These are phyloP conservation scores for Plotosus lineatus DNA, from an alignment of 2,113 vertebrate species.

Conservation along the genomic window DNA sequence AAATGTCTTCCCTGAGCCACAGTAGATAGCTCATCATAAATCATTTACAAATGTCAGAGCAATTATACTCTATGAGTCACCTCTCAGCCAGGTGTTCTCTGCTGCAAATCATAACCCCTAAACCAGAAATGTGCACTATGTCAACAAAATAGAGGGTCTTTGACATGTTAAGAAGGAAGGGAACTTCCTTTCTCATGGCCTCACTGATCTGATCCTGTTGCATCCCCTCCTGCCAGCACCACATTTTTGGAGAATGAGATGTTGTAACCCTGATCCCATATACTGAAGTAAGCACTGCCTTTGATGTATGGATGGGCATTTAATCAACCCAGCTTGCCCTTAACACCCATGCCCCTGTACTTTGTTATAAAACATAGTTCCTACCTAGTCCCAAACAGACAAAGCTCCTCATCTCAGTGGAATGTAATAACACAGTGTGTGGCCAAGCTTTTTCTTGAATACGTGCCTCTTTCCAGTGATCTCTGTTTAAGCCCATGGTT, in stretches of 20 bases:
- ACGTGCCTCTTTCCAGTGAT: slow-evolving; percentile 29
- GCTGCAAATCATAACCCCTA: slow-evolving; percentile 44
- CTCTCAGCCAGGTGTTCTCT: slow-evolving; percentile 71
- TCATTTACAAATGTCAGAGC: slow-evolving; percentile 71
- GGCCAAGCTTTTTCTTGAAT: slow-evolving; percentile 22
- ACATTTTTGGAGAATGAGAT: slow-evolving; percentile 42
- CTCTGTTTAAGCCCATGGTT: slow-evolving; percentile 14
- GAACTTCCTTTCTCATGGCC: slow-evolving; percentile 40
- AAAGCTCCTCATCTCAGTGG: slow-evolving; percentile 33
- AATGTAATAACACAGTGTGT: slow-evolving; percentile 38
- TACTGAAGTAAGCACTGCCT: slow-evolving; percentile 37
- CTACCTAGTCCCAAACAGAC: slow-evolving; percentile 36
- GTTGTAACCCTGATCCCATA: slow-evolving; percentile 14
- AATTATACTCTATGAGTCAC: slow-evolving; percentile 72
- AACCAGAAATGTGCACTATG: slow-evolving; percentile 47
- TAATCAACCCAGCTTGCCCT: slow-evolving; percentile 25
- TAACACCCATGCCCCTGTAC: slow-evolving; percentile 8
- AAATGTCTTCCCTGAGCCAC: slow-evolving; percentile 61
- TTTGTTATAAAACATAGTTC: slow-evolving; percentile 39
- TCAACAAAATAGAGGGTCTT: slow-evolving; percentile 18
- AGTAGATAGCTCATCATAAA: slow-evolving; percentile 58
- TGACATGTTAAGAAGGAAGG: slow-evolving; percentile 41
- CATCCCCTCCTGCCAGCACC: slow-evolving; percentile 26
- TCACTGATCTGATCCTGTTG: not conserved
- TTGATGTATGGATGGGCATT: slow-evolving; percentile 32